These are phyloP conservation scores for Craseonycteris thonglongyai DNA, from an alignment of 2,113 vertebrate species.

Conservation along the genomic window DNA sequence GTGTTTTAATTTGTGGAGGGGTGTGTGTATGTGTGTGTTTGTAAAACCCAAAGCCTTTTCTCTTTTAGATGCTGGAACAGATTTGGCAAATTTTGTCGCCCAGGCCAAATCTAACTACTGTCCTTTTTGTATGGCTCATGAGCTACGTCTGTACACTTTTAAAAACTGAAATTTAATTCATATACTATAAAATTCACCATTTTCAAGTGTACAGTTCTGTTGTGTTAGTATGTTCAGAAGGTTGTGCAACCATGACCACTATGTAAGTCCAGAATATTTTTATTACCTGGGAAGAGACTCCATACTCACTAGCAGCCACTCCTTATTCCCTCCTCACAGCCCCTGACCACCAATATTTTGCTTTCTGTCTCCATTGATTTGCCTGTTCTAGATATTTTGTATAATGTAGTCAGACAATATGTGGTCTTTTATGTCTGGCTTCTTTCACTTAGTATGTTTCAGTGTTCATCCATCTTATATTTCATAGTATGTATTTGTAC, in stretches of 20 bases:
- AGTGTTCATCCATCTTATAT: neutral
- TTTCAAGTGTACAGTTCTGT: neutral
- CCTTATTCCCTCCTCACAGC: neutral
- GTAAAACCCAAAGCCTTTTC: neutral
- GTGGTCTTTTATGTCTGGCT: neutral
- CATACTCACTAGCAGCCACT: neutral
- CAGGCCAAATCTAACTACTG: neutral
- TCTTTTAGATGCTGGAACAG: neutral
- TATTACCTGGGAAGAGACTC: neutral
- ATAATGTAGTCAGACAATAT: neutral
- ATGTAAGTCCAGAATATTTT: neutral
- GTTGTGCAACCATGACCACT: neutral
- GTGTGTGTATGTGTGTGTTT: no score
- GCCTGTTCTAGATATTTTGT: neutral
- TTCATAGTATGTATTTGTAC: neutral
- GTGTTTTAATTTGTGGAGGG: neutral
- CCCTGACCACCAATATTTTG: neutral
- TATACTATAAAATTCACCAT: neutral
- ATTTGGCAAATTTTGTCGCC: neutral
- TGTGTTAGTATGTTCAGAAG: neutral
- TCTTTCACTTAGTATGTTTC: neutral
- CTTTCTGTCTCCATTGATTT: neutral
- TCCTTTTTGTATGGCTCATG: neutral
- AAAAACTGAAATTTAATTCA: neutral
- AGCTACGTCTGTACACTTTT: neutral